Percentiles rank a stretch among this genome's conserved stretches.
Conservation (phyloP, 2,888 invertebrate species). For the Sarcophaga caerulescens region DNA sequence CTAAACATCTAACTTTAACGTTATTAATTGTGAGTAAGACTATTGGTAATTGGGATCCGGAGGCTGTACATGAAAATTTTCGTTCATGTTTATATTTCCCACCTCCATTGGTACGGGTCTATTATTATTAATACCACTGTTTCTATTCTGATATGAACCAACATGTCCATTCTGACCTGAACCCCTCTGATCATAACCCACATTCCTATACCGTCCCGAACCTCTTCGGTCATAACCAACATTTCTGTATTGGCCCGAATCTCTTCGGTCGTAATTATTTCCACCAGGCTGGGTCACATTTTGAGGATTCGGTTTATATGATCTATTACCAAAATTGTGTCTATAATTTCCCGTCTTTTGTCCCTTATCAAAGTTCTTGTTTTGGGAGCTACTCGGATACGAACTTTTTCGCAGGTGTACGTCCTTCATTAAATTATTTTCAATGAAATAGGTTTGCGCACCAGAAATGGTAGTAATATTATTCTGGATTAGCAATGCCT, state of each 20-base stretch:
- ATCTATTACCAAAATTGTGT: neutral
- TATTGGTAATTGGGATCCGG: slow-evolving; percentile 40
- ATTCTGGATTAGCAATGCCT: slow-evolving; percentile 56
- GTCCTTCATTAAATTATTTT: slow-evolving; percentile 56
- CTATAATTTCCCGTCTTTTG: neutral
- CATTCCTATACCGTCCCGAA: neutral
- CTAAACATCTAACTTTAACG: slow-evolving; percentile 25
- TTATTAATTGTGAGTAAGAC: slow-evolving; percentile 17
- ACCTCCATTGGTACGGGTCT: slow-evolving; percentile 21
- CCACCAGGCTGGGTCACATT: neutral
- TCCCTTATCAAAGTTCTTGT: neutral
- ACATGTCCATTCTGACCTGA: neutral
- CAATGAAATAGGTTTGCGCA: slow-evolving; percentile 39
- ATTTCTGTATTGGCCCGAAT: neutral
- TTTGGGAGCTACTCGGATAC: neutral
- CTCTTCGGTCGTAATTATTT: neutral
- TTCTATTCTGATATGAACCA: neutral
- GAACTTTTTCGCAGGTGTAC: slow-evolving; percentile 19
- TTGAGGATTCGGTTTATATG: neutral
- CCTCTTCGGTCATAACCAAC: neutral
- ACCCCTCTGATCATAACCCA: neutral
- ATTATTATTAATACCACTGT: neutral
- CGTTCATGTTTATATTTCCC: neutral
- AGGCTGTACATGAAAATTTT: slow-evolving; percentile 41
- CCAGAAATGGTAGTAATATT: slow-evolving; percentile 44